Evolutionary conservation across 2,888 invertebrate genomes (phyloP), one percentile per base, ranked within the genome.

Genomic region (Lathronympha strigana): DNA sequence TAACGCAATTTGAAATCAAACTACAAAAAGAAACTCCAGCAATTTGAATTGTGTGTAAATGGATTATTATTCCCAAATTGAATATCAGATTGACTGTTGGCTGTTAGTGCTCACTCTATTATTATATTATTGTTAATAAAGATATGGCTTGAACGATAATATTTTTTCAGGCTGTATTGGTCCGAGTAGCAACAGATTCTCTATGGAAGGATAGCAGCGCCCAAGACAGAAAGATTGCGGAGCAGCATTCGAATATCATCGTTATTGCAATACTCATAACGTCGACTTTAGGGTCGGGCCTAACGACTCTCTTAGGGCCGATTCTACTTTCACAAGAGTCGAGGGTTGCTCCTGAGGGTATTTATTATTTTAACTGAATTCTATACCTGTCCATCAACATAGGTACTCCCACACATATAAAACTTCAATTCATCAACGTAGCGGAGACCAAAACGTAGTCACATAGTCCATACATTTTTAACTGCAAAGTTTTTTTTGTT

Each of bases 241-340:
- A 68, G 36, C 87, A 90, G 68, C 91, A 92, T 73, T 77, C 89
- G 4, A 91, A 90, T 80, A 90, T 92, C 67, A 91, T 92, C 73
- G 87, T 91, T 79, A 90, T 91, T 72, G 90, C 90, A 13, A 88
- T 91, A 69, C 71, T 92, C 0, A 66, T 88, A 79, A 91, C 90
- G 71, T 80, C 89, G 8, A 85, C 87, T 55, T 78, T 91, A 62
- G 92, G 92, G 15, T 90, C 91, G 1, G 74, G 74, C 6, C 78
- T 91, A 23, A 90, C 92, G 6, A 88, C 87, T 1, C 68, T 77
- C n/a, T 74, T 90, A 67, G 92, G 91, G 11, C 91, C 91, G n/a
- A 68, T 87, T 64, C 79, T 92, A 31, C 82, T 92, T 38, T 84
- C 89, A 15, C 78, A 82, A 55, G 86, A 90, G 70, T 82, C 87